Conservation (phyloP, 2,888 invertebrate genomes). For the Altica lythri region DNA sequence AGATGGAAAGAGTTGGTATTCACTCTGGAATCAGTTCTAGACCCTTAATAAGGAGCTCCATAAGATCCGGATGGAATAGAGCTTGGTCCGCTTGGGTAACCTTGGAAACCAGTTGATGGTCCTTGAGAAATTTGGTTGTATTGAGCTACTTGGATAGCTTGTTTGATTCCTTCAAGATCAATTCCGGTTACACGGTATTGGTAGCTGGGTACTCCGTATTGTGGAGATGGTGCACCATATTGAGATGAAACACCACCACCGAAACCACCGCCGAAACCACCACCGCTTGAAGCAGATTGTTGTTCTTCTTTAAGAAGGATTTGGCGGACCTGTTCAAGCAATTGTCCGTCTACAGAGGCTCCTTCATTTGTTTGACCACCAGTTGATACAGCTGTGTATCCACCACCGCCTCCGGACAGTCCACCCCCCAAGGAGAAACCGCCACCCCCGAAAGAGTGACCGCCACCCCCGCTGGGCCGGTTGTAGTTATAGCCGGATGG, state of each 20-base stretch:
- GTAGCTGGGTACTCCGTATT: conserved; percentile 67
- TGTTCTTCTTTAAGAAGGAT: conserved; percentile 83
- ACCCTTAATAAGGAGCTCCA: conserved; percentile 42
- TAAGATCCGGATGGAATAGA: conserved; percentile 59
- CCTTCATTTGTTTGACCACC: conserved; percentile 84
- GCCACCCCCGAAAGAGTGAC: conserved; percentile 57
- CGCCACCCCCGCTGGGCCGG: conserved; percentile 63
- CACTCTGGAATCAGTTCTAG: conserved; percentile 48
- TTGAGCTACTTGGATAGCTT: conserved; percentile 86
- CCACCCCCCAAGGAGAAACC: conserved; percentile 45
- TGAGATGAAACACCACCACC: conserved; percentile 64
- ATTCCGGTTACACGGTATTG: conserved; percentile 76
- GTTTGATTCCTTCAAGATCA: conserved; percentile 83
- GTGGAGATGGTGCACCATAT: conserved; percentile 71
- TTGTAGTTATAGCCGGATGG: conserved; percentile 78
- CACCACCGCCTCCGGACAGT: conserved; percentile 67
- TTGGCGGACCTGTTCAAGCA: conserved; percentile 83
- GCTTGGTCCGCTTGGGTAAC: conserved; percentile 59
- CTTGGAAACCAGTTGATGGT: conserved; percentile 48
- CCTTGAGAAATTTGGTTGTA: conserved; percentile 70
- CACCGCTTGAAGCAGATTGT: conserved; percentile 62
- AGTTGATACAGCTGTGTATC: conserved; percentile 75
- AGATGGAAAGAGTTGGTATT: conserved; percentile 47
- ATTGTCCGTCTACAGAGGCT: conserved; percentile 77
- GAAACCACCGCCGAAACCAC: conserved; percentile 57